Conservation (phyloP, 2,797 vertebrate genomes). For the Gastrophryne carolinensis region DNA sequence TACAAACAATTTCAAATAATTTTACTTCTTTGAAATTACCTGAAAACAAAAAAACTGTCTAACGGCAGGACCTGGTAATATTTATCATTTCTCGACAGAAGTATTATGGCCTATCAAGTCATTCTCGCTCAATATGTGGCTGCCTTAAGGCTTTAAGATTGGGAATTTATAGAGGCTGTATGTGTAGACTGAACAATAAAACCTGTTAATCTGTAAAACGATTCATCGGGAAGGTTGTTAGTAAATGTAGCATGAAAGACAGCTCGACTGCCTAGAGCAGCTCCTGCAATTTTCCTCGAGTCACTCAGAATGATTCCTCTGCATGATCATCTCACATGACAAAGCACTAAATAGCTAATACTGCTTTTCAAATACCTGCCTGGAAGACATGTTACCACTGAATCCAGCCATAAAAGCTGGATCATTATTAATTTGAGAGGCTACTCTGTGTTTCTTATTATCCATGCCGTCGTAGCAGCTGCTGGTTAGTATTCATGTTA, state of each 20-base stretch:
- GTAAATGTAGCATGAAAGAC: conserved; percentile 45
- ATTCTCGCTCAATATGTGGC: not conserved
- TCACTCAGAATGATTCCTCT: conserved; percentile 42
- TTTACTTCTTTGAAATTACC: too few species aligned
- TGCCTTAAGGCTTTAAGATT: conserved; percentile 20
- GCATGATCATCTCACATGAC: conserved; percentile 32
- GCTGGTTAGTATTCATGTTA: not conserved
- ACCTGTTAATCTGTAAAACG: conserved; percentile 28
- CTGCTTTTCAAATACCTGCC: conserved; percentile 32
- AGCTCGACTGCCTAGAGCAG: conserved; percentile 27
- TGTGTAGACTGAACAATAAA: conserved; percentile 24
- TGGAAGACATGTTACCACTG: not conserved
- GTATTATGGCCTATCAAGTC: not conserved
- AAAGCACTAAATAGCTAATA: conserved; percentile 37
- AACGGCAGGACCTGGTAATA: not conserved
- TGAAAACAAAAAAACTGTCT: not conserved
- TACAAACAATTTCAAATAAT: too few species aligned
- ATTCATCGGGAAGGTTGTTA: conserved; percentile 36
- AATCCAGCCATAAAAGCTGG: not conserved
- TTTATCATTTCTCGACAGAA: not conserved
- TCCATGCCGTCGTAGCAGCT: too few species aligned
- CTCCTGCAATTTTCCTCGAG: conserved; percentile 32
- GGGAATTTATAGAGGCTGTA: conserved; percentile 21
- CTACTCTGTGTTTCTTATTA: not conserved
- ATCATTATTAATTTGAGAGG: conserved; percentile 8